Base-by-base conservation (phyloP, 2,797 vertebrate genomes). In the Halcyon leucocephala region DNA sequence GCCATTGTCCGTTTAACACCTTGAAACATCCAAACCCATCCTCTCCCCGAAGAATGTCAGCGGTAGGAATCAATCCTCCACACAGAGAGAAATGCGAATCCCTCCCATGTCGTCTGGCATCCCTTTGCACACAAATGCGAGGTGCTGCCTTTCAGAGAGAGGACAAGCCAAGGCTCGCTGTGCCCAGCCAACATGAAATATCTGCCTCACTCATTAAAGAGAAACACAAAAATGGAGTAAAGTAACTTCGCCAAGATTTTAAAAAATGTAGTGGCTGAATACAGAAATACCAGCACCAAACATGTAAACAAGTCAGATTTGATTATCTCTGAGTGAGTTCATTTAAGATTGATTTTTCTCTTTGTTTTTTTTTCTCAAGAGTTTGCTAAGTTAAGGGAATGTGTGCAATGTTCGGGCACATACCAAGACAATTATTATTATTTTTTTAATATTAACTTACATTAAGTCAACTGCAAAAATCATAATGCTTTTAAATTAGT, bases 241-340 rank as follows among this genome's bases (percentile, higher is more conserved):
- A 97, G 82, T 8, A 60, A 35, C 85, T 94, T 92, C 26, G 90
- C 95, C 97, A 97, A 96, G 94, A 89, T 89, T 96, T 81, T 29
- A 14, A 91, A 93, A 97, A 94, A 91, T 93, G 94, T 94, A 95
- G 96, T 91, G 95, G 93, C 87, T 95, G 92, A 92, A 94, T 46
- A 91, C 93, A 87, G 87, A 97, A 97, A 97, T 96, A 92, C 89
- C 91, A 96, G 86, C 80, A 94, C 86, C 82, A 97, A 95, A 96
- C 96, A 97, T 85, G 90, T 96, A 96, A 97, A 97, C 96, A 97
- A 97, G 95, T 97, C 94, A 97, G 89, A 93, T 91, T 92, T 97
- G 66, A 96, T 97, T 95, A 95, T 88, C 94, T 93, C 85, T 96
- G 85, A 97, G 93, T 82, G 93, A 95, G 67, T 95, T 97, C 83